Evolutionary conservation across 2,113 vertebrate species (phyloP).

Genomic region (Panthera uncia): DNA sequence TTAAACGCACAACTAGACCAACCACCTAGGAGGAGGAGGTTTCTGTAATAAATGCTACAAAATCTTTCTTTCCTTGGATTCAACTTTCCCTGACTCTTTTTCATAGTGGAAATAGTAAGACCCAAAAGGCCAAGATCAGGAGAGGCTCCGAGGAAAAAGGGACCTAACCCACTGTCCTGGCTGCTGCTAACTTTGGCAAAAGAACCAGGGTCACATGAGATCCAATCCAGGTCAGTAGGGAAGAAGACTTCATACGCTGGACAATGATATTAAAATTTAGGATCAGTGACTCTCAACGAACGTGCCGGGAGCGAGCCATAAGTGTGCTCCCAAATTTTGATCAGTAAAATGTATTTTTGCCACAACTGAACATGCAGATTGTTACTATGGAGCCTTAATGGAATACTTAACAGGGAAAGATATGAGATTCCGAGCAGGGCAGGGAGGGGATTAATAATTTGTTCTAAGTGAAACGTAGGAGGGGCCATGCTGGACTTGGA

Average conservation of each 20-base stretch:
- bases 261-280: not conserved
- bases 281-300: not conserved
- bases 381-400: not conserved
- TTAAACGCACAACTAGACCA: not conserved
- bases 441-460: not conserved
- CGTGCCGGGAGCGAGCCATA: not conserved
- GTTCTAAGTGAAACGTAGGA: not conserved
- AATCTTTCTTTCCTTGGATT: not conserved
- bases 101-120: not conserved
- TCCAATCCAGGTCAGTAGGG: not conserved
- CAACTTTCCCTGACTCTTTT: not conserved
- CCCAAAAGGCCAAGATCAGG: not conserved
- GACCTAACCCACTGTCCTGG: not conserved
- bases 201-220: not conserved
- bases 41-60: not conserved
- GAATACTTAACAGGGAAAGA: not conserved
- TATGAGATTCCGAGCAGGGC: not conserved
- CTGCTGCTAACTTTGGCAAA: not conserved
- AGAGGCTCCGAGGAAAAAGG: not conserved
- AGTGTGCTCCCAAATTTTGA: not conserved
- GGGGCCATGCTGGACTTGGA: not conserved
- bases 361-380: not conserved
- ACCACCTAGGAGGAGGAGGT: not conserved
- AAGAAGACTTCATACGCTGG: not conserved
- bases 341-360: not conserved